Percentiles rank a stretch among this genome's conserved stretches.
Evolutionary conservation across 1,140 invertebrate species (phyloP).

Genomic region (Drosophila guanche): DNA sequence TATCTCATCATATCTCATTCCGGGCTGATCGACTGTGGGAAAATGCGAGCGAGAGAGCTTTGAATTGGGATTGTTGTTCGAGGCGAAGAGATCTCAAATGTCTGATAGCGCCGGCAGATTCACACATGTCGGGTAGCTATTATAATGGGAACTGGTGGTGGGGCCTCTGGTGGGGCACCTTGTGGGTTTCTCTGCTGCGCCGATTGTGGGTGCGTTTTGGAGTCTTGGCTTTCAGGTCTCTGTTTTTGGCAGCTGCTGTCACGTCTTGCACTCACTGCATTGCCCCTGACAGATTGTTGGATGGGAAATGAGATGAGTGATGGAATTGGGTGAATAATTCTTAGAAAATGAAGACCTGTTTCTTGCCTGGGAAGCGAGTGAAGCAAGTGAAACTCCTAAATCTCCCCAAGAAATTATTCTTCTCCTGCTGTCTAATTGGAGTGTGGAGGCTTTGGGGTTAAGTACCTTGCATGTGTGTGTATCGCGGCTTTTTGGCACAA

Average conservation of each 20-base stretch:
- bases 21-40: conserved; percentile 79
- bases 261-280: conserved; percentile 50
- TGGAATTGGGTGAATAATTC: conserved; percentile 51
- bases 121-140: conserved; percentile 75
- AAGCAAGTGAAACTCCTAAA: background rate
- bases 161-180: conserved; percentile 38
- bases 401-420: background rate
- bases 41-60: conserved; percentile 46
- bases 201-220: conserved; percentile 42
- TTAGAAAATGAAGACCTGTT: conserved; percentile 51
- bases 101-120: conserved; percentile 67
- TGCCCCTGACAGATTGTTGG: conserved; percentile 26
- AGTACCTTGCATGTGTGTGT: conserved; percentile 53
- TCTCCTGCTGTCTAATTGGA: conserved; percentile 9
- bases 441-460: conserved; percentile 20
- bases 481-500: conserved; percentile 42
- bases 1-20: conserved; percentile 80
- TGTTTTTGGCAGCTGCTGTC: conserved; percentile 52
- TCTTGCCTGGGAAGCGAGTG: conserved; percentile 39
- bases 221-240: conserved; percentile 22
- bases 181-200: conserved; percentile 28
- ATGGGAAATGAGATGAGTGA: conserved; percentile 54
- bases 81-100: conserved; percentile 51
- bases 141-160: conserved; percentile 74
- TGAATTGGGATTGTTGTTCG: conserved; percentile 43